These are phyloP conservation scores for Cyclophora albipunctata DNA, from an alignment of 2,888 invertebrate species.

Conservation along the genomic window DNA sequence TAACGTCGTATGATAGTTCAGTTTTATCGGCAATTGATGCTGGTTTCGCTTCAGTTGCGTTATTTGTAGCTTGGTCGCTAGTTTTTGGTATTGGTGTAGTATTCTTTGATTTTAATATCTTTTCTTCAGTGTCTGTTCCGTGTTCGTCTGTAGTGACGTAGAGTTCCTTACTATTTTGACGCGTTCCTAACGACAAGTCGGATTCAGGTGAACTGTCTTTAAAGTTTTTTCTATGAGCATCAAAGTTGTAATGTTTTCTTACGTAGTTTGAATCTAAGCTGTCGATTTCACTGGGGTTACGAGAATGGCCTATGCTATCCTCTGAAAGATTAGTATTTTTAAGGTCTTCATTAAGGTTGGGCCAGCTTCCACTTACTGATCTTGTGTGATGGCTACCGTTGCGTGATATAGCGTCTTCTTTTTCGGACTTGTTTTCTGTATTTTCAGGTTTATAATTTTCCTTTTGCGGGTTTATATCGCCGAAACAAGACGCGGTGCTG, in stretches of 20 bases:
- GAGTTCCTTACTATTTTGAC: slow-evolving; percentile 52
- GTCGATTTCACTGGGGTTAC: slow-evolving; percentile 73
- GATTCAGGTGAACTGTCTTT: slow-evolving; percentile 69
- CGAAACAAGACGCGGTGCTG: slow-evolving; percentile 69
- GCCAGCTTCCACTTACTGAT: slow-evolving; percentile 67
- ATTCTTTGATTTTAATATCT: slow-evolving; percentile 47
- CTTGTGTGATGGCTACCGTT: slow-evolving; percentile 54
- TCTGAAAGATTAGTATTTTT: slow-evolving; percentile 64
- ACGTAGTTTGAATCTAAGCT: slow-evolving; percentile 76
- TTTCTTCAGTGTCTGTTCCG: slow-evolving; percentile 54
- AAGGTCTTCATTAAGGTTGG: slow-evolving; percentile 60
- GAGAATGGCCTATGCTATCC: slow-evolving; percentile 66
- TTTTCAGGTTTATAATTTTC: slow-evolving; percentile 44
- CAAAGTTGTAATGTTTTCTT: slow-evolving; percentile 72
- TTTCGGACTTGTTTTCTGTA: slow-evolving; percentile 45
- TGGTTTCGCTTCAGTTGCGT: slow-evolving; percentile 25
- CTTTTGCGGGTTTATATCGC: slow-evolving; percentile 62
- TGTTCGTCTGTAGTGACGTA: slow-evolving; percentile 59
- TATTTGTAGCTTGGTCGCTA: slow-evolving; percentile 51
- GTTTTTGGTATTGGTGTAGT: slow-evolving; percentile 66
- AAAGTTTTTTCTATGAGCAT: slow-evolving; percentile 59
- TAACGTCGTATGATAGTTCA: slow-evolving; percentile 40
- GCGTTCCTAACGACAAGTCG: slow-evolving; percentile 52
- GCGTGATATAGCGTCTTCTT: slow-evolving; percentile 50
- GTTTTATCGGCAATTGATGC: slow-evolving; percentile 19